Base-by-base conservation (phyloP, 2,113 vertebrate genomes). In the Bubo scandiacus region DNA sequence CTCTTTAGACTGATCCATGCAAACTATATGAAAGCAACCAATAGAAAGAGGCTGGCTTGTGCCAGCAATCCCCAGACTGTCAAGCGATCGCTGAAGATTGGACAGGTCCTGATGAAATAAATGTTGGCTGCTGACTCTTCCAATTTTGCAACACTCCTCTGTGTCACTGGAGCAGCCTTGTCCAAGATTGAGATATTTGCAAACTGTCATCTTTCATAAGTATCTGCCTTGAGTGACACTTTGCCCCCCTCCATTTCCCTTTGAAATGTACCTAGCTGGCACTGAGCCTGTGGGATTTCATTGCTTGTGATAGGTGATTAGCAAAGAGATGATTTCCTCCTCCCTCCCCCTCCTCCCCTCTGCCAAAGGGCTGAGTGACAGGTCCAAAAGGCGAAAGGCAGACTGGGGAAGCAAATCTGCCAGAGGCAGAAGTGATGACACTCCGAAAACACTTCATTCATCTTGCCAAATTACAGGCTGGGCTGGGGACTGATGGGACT, bases 121-220 rank as follows among this genome's bases (percentile, higher is more conserved):
- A 98, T 97, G 98, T 97, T 98, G 99, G 98, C 99, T 99, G 98
- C 99, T 99, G 99, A 99, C 99, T 99, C 97, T 98, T 99, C 98
- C 98, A 99, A 99, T 99, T 99, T 99, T 97, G 98, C 94, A 94
- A 97, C 95, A 97, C 98, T 98, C 97, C 98, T 99, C 98, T 87
- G 97, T 98, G 99, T 99, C 99, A 99, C 98, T 98, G 97, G 97
- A 91, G 96, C 98, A 98, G 98, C 98, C 98, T 99, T 98, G 98
- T 97, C 97, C 97, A 98, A 99, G 99, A 99, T 99, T 99, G 99
- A 99, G 99, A 99, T 99, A 99, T 99, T 99, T 99, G 99, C 99
- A 99, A 99, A 99, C 99, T 99, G 99, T 99, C 99, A 99, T 98
- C 98, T 99, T 98, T 98, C 98, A 99, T 99, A 99, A 99, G 99